A percentile compares a stretch with the other conserved stretches of the same genome.
These are phyloP conservation scores for Vanessa tameamea DNA, from an alignment of 1,140 invertebrate genomes.

Conservation along the genomic window DNA sequence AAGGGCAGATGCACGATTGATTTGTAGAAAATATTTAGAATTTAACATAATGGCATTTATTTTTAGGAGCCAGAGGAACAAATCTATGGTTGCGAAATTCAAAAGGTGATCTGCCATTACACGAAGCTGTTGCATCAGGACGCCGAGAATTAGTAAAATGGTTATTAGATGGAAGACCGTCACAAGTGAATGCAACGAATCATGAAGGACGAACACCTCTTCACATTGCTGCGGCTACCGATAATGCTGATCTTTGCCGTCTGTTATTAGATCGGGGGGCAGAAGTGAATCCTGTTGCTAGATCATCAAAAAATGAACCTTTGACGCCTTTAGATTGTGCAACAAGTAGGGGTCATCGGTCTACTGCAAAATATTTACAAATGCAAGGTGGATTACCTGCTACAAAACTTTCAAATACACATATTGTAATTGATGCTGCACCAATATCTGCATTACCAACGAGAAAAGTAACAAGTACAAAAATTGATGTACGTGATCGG, in stretches of 20 bases:
- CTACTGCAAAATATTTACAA: slow-evolving; percentile 96
- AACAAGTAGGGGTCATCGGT: slow-evolving; percentile 89
- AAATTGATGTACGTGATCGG: slow-evolving; percentile 76
- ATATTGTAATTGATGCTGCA: slow-evolving; percentile 74
- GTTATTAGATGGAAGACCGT: slow-evolving; percentile 90
- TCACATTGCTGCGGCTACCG: slow-evolving; percentile 96
- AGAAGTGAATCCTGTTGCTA: slow-evolving; percentile 90
- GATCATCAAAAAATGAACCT: slow-evolving; percentile 89
- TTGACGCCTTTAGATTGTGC: slow-evolving; percentile 96
- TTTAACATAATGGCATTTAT: not conserved
- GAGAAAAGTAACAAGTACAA: slow-evolving; percentile 77
- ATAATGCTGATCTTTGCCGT: slow-evolving; percentile 96
- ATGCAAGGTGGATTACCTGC: slow-evolving; percentile 93
- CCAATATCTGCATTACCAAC: slow-evolving; percentile 70
- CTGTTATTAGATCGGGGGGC: slow-evolving; percentile 90
- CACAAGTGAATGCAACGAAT: slow-evolving; percentile 93
- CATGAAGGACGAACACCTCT: slow-evolving; percentile 95
- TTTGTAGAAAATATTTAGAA: slow-evolving; percentile 12
- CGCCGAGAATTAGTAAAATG: slow-evolving; percentile 92
- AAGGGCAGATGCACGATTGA: not conserved
- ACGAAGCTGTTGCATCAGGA: slow-evolving; percentile 96
- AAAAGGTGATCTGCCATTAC: slow-evolving; percentile 93
- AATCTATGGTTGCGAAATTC: slow-evolving; percentile 96
- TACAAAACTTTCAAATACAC: slow-evolving; percentile 82
- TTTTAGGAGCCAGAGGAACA: slow-evolving; percentile 88